These are phyloP conservation scores for Spea hammondii DNA, from an alignment of 2,797 vertebrate genomes.

Conservation along the genomic window DNA sequence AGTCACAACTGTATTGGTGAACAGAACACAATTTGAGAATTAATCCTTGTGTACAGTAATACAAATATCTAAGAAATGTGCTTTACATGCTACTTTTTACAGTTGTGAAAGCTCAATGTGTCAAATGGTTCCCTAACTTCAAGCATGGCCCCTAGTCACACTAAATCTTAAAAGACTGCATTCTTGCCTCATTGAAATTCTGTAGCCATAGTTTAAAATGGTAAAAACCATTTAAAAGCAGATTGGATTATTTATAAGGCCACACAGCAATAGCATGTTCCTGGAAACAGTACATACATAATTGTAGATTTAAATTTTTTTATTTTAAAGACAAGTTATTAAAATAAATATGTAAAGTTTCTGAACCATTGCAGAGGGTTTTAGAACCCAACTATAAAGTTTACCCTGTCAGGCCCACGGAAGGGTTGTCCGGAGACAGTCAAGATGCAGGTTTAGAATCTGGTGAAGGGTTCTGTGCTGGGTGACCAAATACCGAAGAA, in stretches of 20 bases:
- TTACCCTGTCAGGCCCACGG: no score
- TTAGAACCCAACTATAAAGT: no score
- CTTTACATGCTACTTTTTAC: slow-evolving; percentile 39
- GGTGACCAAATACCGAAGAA: no score
- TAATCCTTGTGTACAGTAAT: slow-evolving; percentile 13
- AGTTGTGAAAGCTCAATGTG: slow-evolving; percentile 59
- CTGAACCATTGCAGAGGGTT: no score
- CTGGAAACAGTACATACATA: not conserved
- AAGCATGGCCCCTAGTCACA: slow-evolving; percentile 70
- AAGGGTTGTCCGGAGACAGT: no score
- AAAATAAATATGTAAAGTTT: no score
- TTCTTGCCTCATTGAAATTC: slow-evolving; percentile 67
- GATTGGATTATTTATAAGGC: slow-evolving; percentile 66
- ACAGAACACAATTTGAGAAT: slow-evolving; percentile 8
- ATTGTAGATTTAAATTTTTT: not conserved
- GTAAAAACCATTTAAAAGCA: slow-evolving; percentile 73
- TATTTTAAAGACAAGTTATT: no score
- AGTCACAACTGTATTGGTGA: not conserved
- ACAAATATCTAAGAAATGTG: slow-evolving; percentile 27
- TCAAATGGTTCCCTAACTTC: slow-evolving; percentile 62
- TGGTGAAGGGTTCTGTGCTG: no score
- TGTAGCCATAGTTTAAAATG: slow-evolving; percentile 72
- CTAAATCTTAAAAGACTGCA: slow-evolving; percentile 68
- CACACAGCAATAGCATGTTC: slow-evolving; percentile 9
- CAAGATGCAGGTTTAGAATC: no score